Percentiles rank a stretch among this genome's conserved stretches.
Evolutionary conservation across 1,140 invertebrate genomes (phyloP).

Genomic region (Spodoptera frugiperda): DNA sequence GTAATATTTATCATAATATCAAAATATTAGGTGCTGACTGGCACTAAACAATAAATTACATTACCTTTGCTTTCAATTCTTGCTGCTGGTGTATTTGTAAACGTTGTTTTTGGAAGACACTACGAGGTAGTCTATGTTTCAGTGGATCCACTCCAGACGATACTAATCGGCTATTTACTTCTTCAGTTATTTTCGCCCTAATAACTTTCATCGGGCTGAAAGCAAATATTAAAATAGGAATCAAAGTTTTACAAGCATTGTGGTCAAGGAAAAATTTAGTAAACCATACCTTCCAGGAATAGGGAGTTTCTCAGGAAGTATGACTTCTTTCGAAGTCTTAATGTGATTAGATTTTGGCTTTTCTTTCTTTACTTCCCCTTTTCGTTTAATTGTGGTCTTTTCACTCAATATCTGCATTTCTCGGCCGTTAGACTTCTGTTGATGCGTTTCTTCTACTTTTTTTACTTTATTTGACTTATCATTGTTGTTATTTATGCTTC

Average conservation of each 20-base stretch:
- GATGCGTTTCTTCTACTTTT: slow-evolving; percentile 28
- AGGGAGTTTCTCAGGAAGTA: slow-evolving; percentile 42
- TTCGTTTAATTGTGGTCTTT: slow-evolving; percentile 6
- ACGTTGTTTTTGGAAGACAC: slow-evolving; percentile 84
- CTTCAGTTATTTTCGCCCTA: slow-evolving; percentile 79
- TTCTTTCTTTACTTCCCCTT: slow-evolving; percentile 24
- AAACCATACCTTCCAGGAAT: slow-evolving; percentile 62
- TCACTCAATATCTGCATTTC: slow-evolving; percentile 10
- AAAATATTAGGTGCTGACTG: neutral
- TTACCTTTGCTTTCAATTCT: slow-evolving; percentile 85
- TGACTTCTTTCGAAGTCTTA: slow-evolving; percentile 50
- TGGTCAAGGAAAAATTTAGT: too few relatives aligned
- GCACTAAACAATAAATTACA: too few relatives aligned
- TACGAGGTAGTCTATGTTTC: slow-evolving; percentile 83
- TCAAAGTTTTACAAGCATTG: too few relatives aligned
- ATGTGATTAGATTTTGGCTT: slow-evolving; percentile 46
- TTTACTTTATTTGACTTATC: slow-evolving; percentile 19
- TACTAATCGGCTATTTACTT: slow-evolving; percentile 83
- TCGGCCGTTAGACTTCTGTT: slow-evolving; percentile 14
- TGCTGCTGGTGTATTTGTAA: slow-evolving; percentile 85
- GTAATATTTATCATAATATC: too few relatives aligned
- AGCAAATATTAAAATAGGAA: neutral
- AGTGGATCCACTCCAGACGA: slow-evolving; percentile 87
- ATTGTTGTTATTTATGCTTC: slow-evolving; percentile 17
- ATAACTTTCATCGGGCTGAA: slow-evolving; percentile 75